Percentiles rank a stretch among this genome's conserved stretches.
Conservation (phyloP, 2,797 vertebrate species). For the Spinus olivaceus region DNA sequence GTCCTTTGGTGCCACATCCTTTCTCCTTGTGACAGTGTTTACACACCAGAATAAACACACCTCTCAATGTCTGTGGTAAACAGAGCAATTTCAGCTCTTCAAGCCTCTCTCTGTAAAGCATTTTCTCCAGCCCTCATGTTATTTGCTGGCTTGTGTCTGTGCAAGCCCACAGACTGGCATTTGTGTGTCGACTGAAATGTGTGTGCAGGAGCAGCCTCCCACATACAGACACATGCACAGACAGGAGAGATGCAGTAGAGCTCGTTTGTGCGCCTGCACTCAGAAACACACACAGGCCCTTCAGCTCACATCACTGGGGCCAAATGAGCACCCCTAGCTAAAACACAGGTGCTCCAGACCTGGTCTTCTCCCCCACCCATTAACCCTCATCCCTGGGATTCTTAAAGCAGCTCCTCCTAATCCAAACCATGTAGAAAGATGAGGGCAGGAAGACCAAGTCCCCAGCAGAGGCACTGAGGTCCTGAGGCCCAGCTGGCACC, state of each 20-base stretch:
- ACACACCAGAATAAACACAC: not conserved
- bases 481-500: not conserved
- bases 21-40: not conserved
- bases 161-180: not conserved
- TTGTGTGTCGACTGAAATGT: not conserved
- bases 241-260: not conserved
- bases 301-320: not conserved
- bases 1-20: not conserved
- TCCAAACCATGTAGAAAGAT: not conserved
- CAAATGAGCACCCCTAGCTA: not conserved
- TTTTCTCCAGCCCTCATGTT: not conserved
- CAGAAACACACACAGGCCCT: not conserved
- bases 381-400: not conserved
- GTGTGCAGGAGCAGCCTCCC: not conserved
- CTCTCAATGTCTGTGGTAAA: not conserved
- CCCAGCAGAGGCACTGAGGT: not conserved
- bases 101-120: not conserved
- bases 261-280: not conserved
- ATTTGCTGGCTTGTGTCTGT: not conserved
- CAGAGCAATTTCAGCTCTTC: not conserved
- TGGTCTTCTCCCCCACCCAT: fast-evolving
- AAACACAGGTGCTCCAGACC: not conserved
- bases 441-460: fast-evolving
- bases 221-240: not conserved
- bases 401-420: not conserved